phyloP scores from a whole-genome alignment of 2,113 vertebrate genomes.

The Cinclus cinclus region DNA sequence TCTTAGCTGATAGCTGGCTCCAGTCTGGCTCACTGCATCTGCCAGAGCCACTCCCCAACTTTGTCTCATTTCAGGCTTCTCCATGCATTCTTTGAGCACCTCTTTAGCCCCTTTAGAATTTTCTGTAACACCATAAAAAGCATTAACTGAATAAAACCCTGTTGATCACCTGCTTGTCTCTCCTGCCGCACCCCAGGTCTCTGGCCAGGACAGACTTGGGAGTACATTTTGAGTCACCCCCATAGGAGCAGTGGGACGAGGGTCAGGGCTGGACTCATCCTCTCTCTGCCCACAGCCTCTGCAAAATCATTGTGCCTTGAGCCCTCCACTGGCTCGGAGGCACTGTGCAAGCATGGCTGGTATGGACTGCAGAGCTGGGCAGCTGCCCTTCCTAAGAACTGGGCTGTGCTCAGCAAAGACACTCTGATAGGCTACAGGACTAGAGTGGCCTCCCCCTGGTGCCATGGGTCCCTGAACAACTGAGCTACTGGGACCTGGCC shows the following conservation, averaged over 20 bases:
- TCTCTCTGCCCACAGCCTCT: not conserved
- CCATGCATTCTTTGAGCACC: not conserved
- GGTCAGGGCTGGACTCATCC: not conserved
- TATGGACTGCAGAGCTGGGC: not conserved
- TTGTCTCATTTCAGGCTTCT: not conserved
- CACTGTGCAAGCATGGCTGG: fast-evolving
- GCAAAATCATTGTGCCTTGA: fast-evolving
- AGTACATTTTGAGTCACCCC: not conserved
- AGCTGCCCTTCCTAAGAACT: not conserved
- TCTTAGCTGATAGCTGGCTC: not conserved
- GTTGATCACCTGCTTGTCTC: not conserved
- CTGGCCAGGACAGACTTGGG: not conserved
- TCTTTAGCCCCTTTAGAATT: not conserved
- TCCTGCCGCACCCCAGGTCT: not conserved
- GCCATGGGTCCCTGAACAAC: not conserved
- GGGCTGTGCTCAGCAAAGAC: not conserved
- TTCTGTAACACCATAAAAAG: not conserved
- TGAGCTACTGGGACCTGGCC: not conserved
- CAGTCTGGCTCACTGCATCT: not conserved
- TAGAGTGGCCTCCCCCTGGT: not conserved
- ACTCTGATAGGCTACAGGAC: not conserved
- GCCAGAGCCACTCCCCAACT: not conserved
- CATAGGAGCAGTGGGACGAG: not conserved
- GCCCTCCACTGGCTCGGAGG: not conserved
- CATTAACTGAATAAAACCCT: not conserved